Conservation (phyloP, 2,888 invertebrate species). For the Poecilobothrus nobilitatus region DNA sequence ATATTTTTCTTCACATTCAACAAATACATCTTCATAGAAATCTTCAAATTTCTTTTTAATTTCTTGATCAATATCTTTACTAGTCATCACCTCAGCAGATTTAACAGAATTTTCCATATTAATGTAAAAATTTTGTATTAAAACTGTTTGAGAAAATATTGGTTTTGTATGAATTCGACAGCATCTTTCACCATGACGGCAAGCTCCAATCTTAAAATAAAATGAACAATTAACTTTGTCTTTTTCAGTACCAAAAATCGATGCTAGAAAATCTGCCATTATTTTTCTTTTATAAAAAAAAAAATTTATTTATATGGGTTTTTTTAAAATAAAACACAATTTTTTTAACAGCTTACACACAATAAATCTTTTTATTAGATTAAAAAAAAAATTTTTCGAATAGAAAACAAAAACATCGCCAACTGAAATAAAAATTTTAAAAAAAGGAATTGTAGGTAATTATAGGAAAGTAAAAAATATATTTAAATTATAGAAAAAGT, state of each 20-base stretch:
- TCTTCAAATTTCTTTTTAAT: conserved; percentile 99
- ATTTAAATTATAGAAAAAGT: too few species aligned
- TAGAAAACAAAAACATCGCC: too few species aligned
- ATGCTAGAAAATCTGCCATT: conserved; percentile 96
- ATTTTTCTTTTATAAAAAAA: conserved; percentile 13
- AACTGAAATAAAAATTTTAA: too few species aligned
- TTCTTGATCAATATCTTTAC: conserved; percentile 79
- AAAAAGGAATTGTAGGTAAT: too few species aligned
- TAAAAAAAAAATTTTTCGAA: too few species aligned
- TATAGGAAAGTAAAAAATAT: too few species aligned
- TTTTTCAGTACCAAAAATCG: conserved; percentile 97
- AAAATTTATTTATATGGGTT: too few species aligned
- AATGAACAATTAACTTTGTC: conserved; percentile 99
- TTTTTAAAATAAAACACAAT: too few species aligned
- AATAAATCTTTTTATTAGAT: too few species aligned
- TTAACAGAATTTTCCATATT: conserved; percentile 98
- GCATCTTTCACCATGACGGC: conserved; percentile 98
- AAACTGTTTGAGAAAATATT: conserved; percentile 95
- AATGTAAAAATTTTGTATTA: conserved; percentile 94
- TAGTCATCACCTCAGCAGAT: conserved; percentile 92
- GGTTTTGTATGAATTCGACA: conserved; percentile 99
- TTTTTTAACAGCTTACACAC: too few species aligned
- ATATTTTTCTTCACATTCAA: conserved; percentile 97
- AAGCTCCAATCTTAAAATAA: conserved; percentile 99
- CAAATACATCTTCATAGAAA: conserved; percentile 99